Conservation (phyloP, 1,140 invertebrate genomes). For the Drosophila pallidifrons region DNA sequence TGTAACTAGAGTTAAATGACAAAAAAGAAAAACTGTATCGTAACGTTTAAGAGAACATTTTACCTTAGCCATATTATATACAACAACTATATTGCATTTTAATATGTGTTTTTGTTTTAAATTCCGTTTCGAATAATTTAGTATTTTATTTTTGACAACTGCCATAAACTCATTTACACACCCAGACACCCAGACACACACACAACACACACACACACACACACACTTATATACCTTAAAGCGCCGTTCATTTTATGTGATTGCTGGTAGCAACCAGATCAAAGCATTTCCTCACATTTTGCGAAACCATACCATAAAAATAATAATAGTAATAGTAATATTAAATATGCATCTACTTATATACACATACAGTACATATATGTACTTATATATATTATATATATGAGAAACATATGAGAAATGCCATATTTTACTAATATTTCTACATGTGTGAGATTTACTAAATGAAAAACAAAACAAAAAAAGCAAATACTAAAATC, state of each 20-base stretch:
- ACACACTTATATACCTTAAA: slow-evolving; percentile 54
- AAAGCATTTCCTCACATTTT: slow-evolving; percentile 55
- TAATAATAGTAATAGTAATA: slow-evolving; percentile 22
- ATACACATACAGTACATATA: slow-evolving; percentile 21
- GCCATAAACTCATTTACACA: slow-evolving; percentile 49
- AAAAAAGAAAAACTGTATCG: not conserved
- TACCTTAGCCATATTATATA: slow-evolving; percentile 16
- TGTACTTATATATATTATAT: slow-evolving; percentile 31
- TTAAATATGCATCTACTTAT: slow-evolving; percentile 26
- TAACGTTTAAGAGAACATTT: slow-evolving; percentile 29
- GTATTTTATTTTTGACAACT: slow-evolving; percentile 35
- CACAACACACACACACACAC: slow-evolving; percentile 14
- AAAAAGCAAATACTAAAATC: slow-evolving; percentile 79
- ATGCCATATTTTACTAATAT: slow-evolving; percentile 78
- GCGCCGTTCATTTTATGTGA: slow-evolving; percentile 82
- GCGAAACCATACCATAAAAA: slow-evolving; percentile 45
- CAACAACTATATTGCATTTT: not conserved
- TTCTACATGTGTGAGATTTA: slow-evolving; percentile 77
- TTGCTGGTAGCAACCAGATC: slow-evolving; percentile 65
- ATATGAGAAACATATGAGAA: slow-evolving; percentile 60
- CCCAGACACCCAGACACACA: slow-evolving; percentile 35
- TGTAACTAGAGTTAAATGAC: slow-evolving; percentile 57
- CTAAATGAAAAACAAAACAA: slow-evolving; percentile 70
- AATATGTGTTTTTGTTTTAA: slow-evolving; percentile 2
- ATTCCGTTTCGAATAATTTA: slow-evolving; percentile 1